Conservation (phyloP, 2,888 invertebrate genomes). For the Strigamia crassipes region DNA sequence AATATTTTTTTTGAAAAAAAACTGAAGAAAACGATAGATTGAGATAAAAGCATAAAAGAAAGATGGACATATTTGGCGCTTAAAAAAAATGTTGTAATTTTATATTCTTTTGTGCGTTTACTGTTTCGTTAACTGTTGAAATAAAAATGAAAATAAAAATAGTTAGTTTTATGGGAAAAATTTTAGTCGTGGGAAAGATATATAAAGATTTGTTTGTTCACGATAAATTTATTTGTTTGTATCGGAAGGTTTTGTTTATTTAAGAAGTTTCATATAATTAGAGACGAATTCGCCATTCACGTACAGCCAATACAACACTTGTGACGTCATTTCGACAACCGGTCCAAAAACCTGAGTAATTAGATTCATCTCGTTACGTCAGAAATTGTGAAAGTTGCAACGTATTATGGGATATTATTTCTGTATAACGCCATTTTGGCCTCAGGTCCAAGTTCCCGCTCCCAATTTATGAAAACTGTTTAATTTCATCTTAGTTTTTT, state of each 20-base stretch:
- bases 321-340: background rate
- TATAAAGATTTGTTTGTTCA: no score
- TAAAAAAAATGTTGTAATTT: no score
- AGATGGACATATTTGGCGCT: no score
- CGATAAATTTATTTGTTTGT: background rate
- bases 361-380: background rate
- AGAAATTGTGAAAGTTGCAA: background rate
- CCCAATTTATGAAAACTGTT: background rate
- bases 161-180: no score
- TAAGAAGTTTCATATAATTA: background rate
- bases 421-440: background rate
- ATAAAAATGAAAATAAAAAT: no score
- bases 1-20: no score
- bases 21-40: no score
- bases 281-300: background rate
- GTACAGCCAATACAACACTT: background rate
- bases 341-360: background rate
- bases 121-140: no score
- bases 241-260: background rate
- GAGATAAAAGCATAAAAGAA: no score
- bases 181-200: no score
- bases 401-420: background rate
- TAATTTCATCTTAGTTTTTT: background rate
- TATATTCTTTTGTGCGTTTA: no score
- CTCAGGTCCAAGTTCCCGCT: background rate